These are phyloP conservation scores for Synaphobranchus kaupii DNA, from an alignment of 2,797 vertebrate species.

Conservation along the genomic window DNA sequence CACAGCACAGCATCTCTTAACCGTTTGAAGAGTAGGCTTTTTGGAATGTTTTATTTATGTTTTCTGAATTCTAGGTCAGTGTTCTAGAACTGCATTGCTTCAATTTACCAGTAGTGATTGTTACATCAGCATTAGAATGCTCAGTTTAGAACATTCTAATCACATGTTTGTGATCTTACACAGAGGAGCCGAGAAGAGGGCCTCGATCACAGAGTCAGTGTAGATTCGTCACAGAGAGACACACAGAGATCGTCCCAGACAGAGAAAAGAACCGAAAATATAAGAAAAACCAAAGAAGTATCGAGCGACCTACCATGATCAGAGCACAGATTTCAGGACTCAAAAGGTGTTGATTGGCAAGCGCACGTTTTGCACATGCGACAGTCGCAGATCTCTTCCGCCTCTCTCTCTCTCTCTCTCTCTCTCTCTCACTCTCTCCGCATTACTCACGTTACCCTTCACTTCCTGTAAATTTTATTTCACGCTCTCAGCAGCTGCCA, in stretches of 20 bases:
- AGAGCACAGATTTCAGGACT: slow-evolving; percentile 4
- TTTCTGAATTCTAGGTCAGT: too few relatives aligned
- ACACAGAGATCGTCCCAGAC: background rate
- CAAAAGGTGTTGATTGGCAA: background rate
- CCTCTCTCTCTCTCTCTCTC: slow-evolving; percentile 5
- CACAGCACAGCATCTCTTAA: too few relatives aligned
- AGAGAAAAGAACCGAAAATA: background rate
- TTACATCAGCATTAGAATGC: too few relatives aligned
- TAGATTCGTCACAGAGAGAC: background rate
- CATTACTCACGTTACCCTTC: background rate
- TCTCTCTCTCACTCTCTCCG: background rate
- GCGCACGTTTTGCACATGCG: background rate
- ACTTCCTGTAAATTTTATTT: slow-evolving; percentile 10
- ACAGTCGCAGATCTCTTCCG: background rate
- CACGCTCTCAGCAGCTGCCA: background rate
- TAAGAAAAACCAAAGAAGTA: background rate
- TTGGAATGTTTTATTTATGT: too few relatives aligned
- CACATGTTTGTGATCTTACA: too few relatives aligned
- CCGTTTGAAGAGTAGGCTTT: too few relatives aligned
- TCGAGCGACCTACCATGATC: slow-evolving; percentile 21
- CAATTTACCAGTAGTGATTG: too few relatives aligned
- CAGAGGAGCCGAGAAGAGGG: background rate
- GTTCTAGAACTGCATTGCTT: too few relatives aligned
- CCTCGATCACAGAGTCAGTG: too few relatives aligned
- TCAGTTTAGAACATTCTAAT: too few relatives aligned